Conservation (phyloP, 2,888 invertebrate species). For the Criorhina ranunculi region DNA sequence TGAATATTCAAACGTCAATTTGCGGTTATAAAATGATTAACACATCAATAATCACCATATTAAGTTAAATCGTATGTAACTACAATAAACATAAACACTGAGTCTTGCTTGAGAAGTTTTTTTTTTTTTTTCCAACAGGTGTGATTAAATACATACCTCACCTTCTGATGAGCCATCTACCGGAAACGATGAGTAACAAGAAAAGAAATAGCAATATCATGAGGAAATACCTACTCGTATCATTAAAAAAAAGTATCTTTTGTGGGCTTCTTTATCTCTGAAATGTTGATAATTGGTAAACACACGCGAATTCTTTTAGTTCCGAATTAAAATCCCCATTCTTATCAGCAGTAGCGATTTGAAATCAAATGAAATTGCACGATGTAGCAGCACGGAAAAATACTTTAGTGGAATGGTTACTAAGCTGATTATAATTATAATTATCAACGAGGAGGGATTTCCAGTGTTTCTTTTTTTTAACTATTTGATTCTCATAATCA, state of each 20-base stretch:
- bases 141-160: slow-evolving; percentile 12
- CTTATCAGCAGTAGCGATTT: background rate
- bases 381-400: background rate
- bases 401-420: background rate
- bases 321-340: background rate
- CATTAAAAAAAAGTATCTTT: too few relatives aligned
- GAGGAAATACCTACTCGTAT: too few relatives aligned
- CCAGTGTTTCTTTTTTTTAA: background rate
- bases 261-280: background rate
- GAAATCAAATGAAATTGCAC: slow-evolving; percentile 2
- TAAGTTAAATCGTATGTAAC: slow-evolving; percentile 2
- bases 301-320: background rate
- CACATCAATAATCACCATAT: slow-evolving; percentile 14
- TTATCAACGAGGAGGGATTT: background rate
- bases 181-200: slow-evolving; percentile 39
- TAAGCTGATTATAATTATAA: slow-evolving; percentile 13
- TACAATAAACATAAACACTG: background rate
- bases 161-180: slow-evolving; percentile 19
- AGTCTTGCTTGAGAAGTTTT: background rate
- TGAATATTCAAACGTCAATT: slow-evolving; percentile 27
- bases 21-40: slow-evolving; percentile 13
- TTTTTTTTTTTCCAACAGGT: slow-evolving; percentile 14
- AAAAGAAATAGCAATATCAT: background rate
- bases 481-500: too few relatives aligned
- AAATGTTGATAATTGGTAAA: slow-evolving; percentile 1